Base-by-base conservation (phyloP, 2,113 vertebrate genomes). In the Chloebia gouldiae region DNA sequence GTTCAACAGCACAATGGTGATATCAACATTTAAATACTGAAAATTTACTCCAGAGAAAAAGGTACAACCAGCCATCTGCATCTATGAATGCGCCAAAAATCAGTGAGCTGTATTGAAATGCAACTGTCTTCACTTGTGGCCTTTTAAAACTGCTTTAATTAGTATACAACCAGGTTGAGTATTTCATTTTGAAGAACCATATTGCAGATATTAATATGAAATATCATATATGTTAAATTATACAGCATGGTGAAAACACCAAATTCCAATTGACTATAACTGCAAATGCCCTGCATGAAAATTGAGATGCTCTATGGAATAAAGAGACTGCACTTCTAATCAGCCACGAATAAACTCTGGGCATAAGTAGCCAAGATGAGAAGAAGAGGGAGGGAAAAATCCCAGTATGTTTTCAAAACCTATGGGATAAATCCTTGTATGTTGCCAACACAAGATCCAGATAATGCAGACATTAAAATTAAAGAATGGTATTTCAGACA, bases 361-460 rank as follows among this genome's bases (percentile, higher is more conserved):
- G 10, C 22, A 23, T 16, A 20, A 83, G 16, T 9, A 83, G 45
- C 10, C 33, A 73, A 80, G 23, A 77, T 21, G 6, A 91, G 56
- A 13, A 75, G 17, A 12, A 31, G 7, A 1, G 4, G 5, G 7
- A 10, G 1, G 7, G 3, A 4, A 64, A 10, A 15, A 0, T 9
- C 0, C 0, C 19, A 42, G 12, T 31, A 27, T 31, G 4, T 77
- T 77, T 75, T 49, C 33, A 57, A 39, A 44, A 27, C 2, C 6
- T 28, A 22, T 2, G 1, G 5, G 24, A 25, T 59, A 83, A 90
- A 10, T 42, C 3, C 25, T 40, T 37, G 4, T 5, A 61, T 27
- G 16, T 49, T 72, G 45, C 9, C 21, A 72, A 60, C 92, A 71
- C 5, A 68, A 15, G 8, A 71, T 44, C 22, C 44, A 87, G 17